phyloP scores from a whole-genome alignment of 2,888 invertebrate species.

The Chloromyia formosa region DNA sequence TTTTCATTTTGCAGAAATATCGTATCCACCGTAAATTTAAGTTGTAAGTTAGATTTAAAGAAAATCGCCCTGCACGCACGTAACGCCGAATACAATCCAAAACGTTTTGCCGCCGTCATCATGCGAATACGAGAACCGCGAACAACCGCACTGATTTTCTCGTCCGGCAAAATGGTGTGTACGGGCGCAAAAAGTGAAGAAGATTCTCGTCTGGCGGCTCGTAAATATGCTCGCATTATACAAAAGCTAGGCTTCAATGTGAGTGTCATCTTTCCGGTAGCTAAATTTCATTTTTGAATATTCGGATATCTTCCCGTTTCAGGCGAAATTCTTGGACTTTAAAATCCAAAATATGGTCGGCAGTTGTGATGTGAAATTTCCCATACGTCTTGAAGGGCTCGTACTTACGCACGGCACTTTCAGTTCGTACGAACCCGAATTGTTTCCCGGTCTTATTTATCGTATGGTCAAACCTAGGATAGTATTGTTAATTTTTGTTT shows the following conservation, averaged over 20 bases:
- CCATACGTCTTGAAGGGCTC: conserved; percentile 77
- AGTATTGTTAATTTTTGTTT: conserved; percentile 97
- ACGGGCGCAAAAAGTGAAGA: conserved; percentile 86
- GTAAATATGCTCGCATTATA: conserved; percentile 86
- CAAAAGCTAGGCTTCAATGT: conserved; percentile 84
- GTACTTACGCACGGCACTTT: conserved; percentile 80
- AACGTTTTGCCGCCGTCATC: conserved; percentile 98
- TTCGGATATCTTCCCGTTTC: conserved; percentile 56
- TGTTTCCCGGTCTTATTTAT: conserved; percentile 98
- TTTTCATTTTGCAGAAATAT: conserved; percentile 79
- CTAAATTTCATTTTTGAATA: no score
- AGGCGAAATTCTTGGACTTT: conserved; percentile 84
- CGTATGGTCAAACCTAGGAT: conserved; percentile 98
- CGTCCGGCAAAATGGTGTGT: conserved; percentile 86
- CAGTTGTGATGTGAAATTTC: conserved; percentile 81
- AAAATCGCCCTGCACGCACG: conserved; percentile 97
- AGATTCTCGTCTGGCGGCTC: conserved; percentile 78
- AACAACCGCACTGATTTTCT: conserved; percentile 81
- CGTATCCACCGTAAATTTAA: conserved; percentile 96
- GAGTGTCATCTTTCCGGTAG: conserved; percentile 53
- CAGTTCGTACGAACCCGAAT: conserved; percentile 94
- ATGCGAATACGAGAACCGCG: conserved; percentile 93
- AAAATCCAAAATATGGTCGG: conserved; percentile 85
- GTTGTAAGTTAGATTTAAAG: conserved; percentile 93
- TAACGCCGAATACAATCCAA: conserved; percentile 99